Base-by-base conservation (phyloP, 2,797 vertebrate genomes). In the Manis crassicaudata region DNA sequence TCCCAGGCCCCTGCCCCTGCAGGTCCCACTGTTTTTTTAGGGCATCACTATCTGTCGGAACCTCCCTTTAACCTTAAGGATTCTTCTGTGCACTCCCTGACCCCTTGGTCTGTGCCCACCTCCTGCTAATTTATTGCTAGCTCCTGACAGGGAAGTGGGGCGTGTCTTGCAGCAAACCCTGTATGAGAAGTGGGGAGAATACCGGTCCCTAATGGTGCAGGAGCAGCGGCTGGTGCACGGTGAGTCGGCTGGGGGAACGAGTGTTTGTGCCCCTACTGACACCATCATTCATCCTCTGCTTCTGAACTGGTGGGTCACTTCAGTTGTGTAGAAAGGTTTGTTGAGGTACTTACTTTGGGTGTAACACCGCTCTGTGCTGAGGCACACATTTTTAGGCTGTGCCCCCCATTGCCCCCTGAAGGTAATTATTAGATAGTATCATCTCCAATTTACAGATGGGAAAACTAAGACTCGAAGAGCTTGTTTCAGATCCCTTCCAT, bases 151-250 rank as follows among this genome's bases (percentile, higher is more conserved):
- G 21, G 60, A 65, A 50, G 56, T 6, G 62, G 68, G 73, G 77
- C 50, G 3, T 81, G n/a, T 97, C 56, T 98, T 97, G 0, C 98
- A 99, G 99, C 99, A 99, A 99, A 99, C 99, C 0, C 98, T 99
- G 18, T 99, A 99, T 23, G 99, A 99, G 98, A 99, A 99, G 97
- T 99, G 99, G 99, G 99, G 99, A 9, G 99, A 99, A 91, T 99
- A 99, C 96, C 99, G 99, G 46, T 99, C 99, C 0, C 97, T 99
- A 65, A 99, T 99, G 99, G 99, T 99, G 91, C 99, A 99, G 98
- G 99, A 99, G 97, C 99, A 99, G 98, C 98, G 99, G 79, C 98
- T 99, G 25, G 98, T 99, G 96, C 99, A 99, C 5, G 99, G 99
- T 99, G 97, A 98, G 99, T 96, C 54, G 89, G 52, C 0, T 1